Percentiles rank a stretch among this genome's conserved stretches.
These are phyloP conservation scores for Lordiphosa mommai DNA, from an alignment of 1,140 invertebrate genomes.

Conservation along the genomic window DNA sequence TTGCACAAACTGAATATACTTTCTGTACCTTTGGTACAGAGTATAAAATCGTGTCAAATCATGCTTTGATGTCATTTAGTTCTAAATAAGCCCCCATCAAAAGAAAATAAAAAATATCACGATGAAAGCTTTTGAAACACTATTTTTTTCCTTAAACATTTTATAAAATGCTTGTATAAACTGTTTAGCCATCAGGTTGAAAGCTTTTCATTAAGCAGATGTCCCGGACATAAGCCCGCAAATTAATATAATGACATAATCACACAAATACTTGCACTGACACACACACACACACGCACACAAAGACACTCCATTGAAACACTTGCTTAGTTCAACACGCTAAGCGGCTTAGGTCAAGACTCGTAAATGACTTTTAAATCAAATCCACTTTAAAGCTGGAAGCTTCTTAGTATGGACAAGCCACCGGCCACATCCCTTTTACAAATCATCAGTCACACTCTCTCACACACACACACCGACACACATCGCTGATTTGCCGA, in stretches of 20 bases:
- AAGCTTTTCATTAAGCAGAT: conserved; percentile 46
- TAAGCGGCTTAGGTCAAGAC: conserved; percentile 65
- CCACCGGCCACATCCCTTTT: conserved; percentile 6
- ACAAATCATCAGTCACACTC: conserved; percentile 56
- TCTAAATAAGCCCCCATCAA: too few relatives aligned
- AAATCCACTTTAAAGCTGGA: conserved; percentile 43
- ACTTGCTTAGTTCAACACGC: conserved; percentile 5
- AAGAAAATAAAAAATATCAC: too few relatives aligned
- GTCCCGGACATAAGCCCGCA: conserved; percentile 38
- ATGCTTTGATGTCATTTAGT: too few relatives aligned
- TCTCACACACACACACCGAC: conserved; percentile 11
- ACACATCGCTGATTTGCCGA: conserved; percentile 61
- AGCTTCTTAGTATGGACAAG: background rate
- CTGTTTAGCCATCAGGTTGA: conserved; percentile 9
- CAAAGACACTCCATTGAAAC: background rate
- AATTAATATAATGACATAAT: conserved; percentile 58
- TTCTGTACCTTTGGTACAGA: too few relatives aligned
- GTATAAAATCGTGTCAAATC: too few relatives aligned
- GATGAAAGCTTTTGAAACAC: too few relatives aligned
- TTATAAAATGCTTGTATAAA: conserved; percentile 40
- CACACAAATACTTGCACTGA: conserved; percentile 6
- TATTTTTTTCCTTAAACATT: conserved; percentile 1
- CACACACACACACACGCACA: background rate
- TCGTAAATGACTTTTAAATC: conserved; percentile 67
- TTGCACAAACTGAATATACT: too few relatives aligned